Base-by-base conservation (phyloP, 1,140 invertebrate species). In the Scylla paramamosain region DNA sequence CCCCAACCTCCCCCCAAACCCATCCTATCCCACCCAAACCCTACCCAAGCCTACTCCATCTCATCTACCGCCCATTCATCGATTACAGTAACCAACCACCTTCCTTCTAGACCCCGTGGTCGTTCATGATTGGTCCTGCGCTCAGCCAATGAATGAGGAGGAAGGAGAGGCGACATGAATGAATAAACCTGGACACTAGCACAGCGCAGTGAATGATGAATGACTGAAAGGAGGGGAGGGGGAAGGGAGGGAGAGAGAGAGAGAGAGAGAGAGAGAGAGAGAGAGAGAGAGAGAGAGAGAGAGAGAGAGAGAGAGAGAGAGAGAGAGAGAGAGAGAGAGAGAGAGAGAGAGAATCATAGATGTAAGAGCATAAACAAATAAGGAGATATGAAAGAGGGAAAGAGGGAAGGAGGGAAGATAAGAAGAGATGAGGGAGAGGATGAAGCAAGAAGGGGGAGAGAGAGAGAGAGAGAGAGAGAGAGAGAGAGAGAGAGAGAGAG, bases 391-490 rank as follows among this genome's bases (percentile, higher is more conserved):
- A 48, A 48, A 14, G 46, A 48, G 46, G 59, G 20, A 20, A 67
- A 14, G 46, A 48, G 46, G 46, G 46, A 48, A 48, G 46, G 46
- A 48, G 46, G 46, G 46, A 48, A 48, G 46, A 48, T 48, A 48
- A 48, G 46, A 48, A 48, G 46, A 48, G 46, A 48, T 48, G 46
- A 48, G 46, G 83, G 46, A 48, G 4, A 14, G 46, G 4, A 48
- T 48, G 46, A 48, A 14, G 46, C 4, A 48, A 48, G 46, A 48
- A 48, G 46, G 46, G 14, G 46, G 14, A 14, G 46, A 48, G 14
- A 14, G 46, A 48, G 46, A 48, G 46, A 48, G 46, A 89, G 87
- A 32, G 87, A 89, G 87, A 87, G 84, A 87, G 84, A 87, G 84
- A 87, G 16, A 28, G 28, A 29, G 84, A 46, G n/a, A n/a, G n/a